A percentile compares a stretch with the other conserved stretches of the same genome.
Evolutionary conservation across 2,113 vertebrate genomes (phyloP).

Genomic region (Anser brachyrhynchus): DNA sequence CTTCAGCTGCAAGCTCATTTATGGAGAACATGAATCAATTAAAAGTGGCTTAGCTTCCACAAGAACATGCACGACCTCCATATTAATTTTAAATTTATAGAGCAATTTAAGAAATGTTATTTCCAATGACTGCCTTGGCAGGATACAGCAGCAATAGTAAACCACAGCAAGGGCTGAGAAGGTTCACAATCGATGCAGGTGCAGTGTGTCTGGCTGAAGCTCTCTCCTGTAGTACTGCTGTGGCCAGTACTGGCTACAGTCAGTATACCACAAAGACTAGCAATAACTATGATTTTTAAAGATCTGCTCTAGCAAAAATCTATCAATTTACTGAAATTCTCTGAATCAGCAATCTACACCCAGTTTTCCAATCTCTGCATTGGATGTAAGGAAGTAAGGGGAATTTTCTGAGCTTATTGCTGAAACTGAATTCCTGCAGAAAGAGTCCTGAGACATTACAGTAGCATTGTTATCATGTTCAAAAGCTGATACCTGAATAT

Average conservation of each 20-base stretch:
- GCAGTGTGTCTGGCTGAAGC: not conserved
- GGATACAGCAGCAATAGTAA: not conserved
- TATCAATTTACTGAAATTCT: not conserved
- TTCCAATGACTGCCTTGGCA: not conserved
- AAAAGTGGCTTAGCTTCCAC: not conserved
- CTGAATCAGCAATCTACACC: not conserved
- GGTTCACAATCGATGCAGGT: fast-evolving
- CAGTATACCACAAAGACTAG: not conserved
- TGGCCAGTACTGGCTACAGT: not conserved
- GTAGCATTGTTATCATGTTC: not conserved
- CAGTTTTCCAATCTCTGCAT: not conserved
- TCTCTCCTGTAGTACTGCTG: not conserved
- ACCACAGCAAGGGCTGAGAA: not conserved
- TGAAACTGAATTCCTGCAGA: not conserved
- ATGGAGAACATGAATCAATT: not conserved
- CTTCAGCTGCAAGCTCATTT: not conserved
- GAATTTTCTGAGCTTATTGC: not conserved
- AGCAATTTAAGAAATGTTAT: not conserved
- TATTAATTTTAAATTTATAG: not conserved
- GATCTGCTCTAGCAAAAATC: not conserved
- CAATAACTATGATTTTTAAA: not conserved
- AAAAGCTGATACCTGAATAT: not conserved
- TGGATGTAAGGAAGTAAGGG: not conserved
- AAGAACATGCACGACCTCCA: not conserved
- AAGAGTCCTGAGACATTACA: not conserved